Evolutionary conservation across 2,888 invertebrate genomes (phyloP).

Genomic region (Eremobia ochroleuca): DNA sequence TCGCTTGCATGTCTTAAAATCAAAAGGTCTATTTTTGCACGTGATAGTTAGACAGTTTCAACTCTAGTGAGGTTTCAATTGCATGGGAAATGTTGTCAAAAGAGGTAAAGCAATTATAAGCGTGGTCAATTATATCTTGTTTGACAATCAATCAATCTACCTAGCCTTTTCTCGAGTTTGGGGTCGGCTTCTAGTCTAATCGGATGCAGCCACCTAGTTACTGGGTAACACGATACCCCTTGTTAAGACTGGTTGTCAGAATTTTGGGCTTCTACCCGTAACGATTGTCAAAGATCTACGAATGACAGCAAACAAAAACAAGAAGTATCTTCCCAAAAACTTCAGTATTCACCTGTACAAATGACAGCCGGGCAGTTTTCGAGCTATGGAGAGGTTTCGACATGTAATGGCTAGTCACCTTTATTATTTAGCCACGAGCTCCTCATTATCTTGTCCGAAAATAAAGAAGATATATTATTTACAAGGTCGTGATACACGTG

Average conservation of each 20-base stretch:
- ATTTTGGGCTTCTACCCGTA: not conserved
- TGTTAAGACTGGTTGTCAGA: not conserved
- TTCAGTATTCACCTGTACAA: conserved; percentile 20
- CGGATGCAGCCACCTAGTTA: not conserved
- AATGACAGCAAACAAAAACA: not conserved
- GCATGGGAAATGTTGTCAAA: not conserved
- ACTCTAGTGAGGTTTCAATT: no score
- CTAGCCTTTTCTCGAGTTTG: not conserved
- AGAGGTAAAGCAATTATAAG: not conserved
- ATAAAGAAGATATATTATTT: not conserved
- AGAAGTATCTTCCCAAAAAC: not conserved
- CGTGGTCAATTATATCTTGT: not conserved
- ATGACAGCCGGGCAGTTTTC: not conserved
- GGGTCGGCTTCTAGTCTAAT: not conserved
- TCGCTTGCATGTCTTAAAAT: not conserved
- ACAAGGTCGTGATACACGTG: not conserved
- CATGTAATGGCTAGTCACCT: not conserved
- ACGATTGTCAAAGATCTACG: not conserved
- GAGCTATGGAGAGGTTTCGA: not conserved
- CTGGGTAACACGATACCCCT: not conserved
- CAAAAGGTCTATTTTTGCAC: not conserved
- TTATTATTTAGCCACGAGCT: not conserved
- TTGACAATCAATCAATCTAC: not conserved
- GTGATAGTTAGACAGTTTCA: no score
- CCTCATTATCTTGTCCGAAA: not conserved